phyloP scores from a whole-genome alignment of 2,797 vertebrate species.

The Phoebastria nigripes region DNA sequence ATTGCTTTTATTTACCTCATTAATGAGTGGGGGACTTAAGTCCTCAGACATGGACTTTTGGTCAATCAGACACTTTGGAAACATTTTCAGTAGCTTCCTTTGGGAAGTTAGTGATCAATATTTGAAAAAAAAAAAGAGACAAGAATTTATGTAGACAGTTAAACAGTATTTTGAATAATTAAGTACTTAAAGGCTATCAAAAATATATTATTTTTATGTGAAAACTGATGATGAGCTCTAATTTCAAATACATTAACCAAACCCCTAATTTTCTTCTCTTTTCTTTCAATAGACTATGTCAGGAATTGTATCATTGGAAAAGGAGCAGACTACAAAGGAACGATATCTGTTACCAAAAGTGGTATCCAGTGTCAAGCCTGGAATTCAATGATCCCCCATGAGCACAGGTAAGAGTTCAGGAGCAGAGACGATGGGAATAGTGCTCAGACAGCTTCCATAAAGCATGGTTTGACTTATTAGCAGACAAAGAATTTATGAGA shows the following conservation, averaged over 20 bases:
- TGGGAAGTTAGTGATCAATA: neutral
- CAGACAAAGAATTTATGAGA: slow-evolving; percentile 26
- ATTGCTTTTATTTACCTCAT: neutral
- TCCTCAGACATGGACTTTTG: neutral
- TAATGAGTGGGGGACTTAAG: neutral
- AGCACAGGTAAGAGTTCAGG: slow-evolving; percentile 90
- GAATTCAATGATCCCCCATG: slow-evolving; percentile 92
- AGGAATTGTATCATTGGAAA: slow-evolving; percentile 93
- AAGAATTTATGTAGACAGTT: neutral
- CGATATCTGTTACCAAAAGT: slow-evolving; percentile 85
- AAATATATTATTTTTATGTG: neutral
- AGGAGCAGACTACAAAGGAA: slow-evolving; percentile 91
- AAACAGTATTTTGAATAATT: neutral
- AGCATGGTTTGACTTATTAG: neutral
- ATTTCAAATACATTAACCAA: neutral
- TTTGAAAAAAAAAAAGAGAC: neutral
- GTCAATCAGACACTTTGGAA: neutral
- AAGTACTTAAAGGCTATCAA: neutral
- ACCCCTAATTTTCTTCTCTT: neutral
- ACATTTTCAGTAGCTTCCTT: neutral
- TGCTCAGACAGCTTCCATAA: neutral
- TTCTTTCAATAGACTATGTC: slow-evolving; percentile 83
- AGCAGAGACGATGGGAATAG: slow-evolving; percentile 21
- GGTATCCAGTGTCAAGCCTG: slow-evolving; percentile 92
- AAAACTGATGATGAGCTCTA: neutral